Evolutionary conservation across 2,888 invertebrate species (phyloP), one percentile per base, ranked within the genome.

Genomic region (Acronicta aceris): DNA sequence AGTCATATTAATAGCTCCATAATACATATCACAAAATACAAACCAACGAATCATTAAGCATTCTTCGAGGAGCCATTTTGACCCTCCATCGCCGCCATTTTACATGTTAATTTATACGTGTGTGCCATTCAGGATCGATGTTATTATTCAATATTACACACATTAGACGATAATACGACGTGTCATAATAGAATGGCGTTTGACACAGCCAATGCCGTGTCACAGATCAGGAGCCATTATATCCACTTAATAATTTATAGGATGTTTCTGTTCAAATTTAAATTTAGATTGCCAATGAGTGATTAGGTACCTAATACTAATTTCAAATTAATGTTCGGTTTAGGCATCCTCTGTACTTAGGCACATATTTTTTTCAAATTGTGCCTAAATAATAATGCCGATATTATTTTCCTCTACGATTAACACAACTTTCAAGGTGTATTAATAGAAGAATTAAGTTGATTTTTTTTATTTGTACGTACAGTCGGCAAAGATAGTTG

Each of bases 211-310:
- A 79, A 79, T 78, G 71, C 53, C 71, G 80, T 83, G 86, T 84
- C 86, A 85, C 79, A 86, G 88, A 88, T 89, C 88, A 87, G 51
- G 58, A 68, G 72, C 79, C 78, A 88, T 88, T 88, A 87, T 74
- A 68, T 55, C 40, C 54, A 56, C 56, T 67, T 52, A 46, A 64
- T 42, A 50, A 64, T 53, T 33, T 54, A 46, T 43, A 30, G 13
- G 40, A 55, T 47, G 50, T 55, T 53, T 33, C 17, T 69, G 50
- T 57, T 54, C 27, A 15, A 21, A 46, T 47, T 53, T 0, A 9
- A 36, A 54, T 43, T 53, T 41, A 10, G 13, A 47, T 38, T 38
- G n/a, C 17, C 30, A 17, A 12, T 36, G 38, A 8, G 41, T 46
- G 13, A 3, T 48, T 40, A 5, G 38, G 27, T 41, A 40, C 0